Conservation (phyloP, 2,888 invertebrate species). For the Gastrophysa polygoni region DNA sequence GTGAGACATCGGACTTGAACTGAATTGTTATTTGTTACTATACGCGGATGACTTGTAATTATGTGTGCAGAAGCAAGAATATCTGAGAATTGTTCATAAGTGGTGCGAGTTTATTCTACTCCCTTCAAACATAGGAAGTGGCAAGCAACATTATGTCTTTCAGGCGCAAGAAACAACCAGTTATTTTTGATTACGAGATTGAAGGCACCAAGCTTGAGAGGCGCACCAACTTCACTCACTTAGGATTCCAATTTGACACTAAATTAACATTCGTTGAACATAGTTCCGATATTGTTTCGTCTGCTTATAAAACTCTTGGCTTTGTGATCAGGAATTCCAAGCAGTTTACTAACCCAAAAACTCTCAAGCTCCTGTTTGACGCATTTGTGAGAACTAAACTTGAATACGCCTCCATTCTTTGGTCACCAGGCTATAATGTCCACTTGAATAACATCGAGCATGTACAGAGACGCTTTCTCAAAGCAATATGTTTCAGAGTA, state of each 20-base stretch:
- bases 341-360: background rate
- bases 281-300: background rate
- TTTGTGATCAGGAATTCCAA: too few relatives aligned
- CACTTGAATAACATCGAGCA: too few relatives aligned
- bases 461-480: too few relatives aligned
- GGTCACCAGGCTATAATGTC: too few relatives aligned
- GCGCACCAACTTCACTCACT: constrained; percentile 4
- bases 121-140: constrained; percentile 5
- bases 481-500: too few relatives aligned
- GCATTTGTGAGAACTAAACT: too few relatives aligned
- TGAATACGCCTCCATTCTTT: too few relatives aligned
- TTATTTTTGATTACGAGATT: too few relatives aligned
- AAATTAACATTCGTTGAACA: background rate
- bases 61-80: background rate
- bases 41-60: background rate
- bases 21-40: background rate
- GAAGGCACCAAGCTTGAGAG: too few relatives aligned
- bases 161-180: constrained; percentile 1
- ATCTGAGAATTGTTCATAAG: background rate
- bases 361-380: background rate
- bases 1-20: background rate
- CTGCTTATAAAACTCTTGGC: too few relatives aligned
- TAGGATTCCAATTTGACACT: background rate
- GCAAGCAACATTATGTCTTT: constrained; percentile 6
- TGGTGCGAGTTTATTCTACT: background rate